Percentiles rank a stretch among this genome's conserved stretches.
Evolutionary conservation across 2,888 invertebrate genomes (phyloP).

Genomic region (Synergus laeviventris): DNA sequence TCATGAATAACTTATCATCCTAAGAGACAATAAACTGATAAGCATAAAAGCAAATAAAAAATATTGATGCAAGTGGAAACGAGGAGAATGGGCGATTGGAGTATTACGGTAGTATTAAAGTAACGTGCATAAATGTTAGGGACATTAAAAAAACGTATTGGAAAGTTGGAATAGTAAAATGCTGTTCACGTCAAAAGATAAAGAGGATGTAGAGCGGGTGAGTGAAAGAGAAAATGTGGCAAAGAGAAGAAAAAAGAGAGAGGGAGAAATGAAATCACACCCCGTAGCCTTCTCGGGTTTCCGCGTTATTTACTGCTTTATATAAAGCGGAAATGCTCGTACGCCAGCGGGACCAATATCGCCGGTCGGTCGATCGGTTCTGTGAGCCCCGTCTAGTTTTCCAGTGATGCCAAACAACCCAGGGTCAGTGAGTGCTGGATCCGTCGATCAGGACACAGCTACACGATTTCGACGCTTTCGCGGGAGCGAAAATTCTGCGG

Average conservation of each 20-base stretch:
- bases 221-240: constrained; percentile 14
- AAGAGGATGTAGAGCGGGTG: constrained; percentile 33
- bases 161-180: constrained; percentile 38
- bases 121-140: constrained; percentile 35
- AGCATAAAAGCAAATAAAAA: background rate
- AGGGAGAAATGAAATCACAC: constrained; percentile 46
- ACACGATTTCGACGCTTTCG: constrained; percentile 48
- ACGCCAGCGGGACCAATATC: constrained; percentile 48
- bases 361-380: constrained; percentile 53
- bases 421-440: constrained; percentile 46
- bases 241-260: constrained; percentile 30
- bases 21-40: constrained; percentile 1
- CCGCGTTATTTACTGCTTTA: constrained; percentile 55
- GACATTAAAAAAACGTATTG: constrained; percentile 40
- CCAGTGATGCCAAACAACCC: constrained; percentile 47
- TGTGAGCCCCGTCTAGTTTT: constrained; percentile 49
- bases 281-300: constrained; percentile 50
- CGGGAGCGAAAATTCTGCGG: constrained; percentile 60
- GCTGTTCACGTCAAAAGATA: constrained; percentile 39
- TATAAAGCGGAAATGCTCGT: constrained; percentile 48
- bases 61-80: constrained; percentile 17
- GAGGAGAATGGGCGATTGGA: background rate
- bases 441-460: constrained; percentile 54
- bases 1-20: background rate
- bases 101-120: constrained; percentile 36